Conservation (phyloP, 23 tunicate species). For the Phallusia fumigata region DNA sequence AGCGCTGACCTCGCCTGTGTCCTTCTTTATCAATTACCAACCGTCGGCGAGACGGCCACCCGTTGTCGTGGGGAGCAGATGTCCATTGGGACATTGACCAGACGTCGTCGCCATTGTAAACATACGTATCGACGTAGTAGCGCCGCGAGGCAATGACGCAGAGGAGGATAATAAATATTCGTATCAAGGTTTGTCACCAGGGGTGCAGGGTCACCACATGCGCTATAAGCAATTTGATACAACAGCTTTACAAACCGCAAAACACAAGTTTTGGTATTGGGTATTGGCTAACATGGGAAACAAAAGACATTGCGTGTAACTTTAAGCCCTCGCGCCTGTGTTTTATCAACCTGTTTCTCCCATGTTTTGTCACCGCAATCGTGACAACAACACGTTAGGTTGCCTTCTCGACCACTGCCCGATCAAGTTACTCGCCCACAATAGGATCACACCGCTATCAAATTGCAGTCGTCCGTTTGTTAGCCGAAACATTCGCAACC, state of each 20-base stretch:
- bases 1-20: neutral
- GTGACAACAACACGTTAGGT: neutral
- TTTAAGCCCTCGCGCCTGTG: too few relatives aligned
- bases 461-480: slow-evolving; percentile 1
- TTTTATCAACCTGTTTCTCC: neutral
- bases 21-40: neutral
- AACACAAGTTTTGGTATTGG: too few relatives aligned
- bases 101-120: slow-evolving; percentile 3
- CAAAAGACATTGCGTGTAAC: too few relatives aligned
- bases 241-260: too few relatives aligned
- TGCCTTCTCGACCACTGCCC: neutral
- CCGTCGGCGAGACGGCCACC: neutral
- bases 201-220: neutral
- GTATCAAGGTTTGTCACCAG: neutral
- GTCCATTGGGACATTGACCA: neutral
- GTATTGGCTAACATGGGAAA: too few relatives aligned
- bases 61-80: neutral
- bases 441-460: slow-evolving; percentile 4
- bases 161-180: neutral
- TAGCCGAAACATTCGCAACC: neutral
- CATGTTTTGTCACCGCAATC: neutral
- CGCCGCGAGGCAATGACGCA: too few relatives aligned
- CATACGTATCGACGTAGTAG: neutral
- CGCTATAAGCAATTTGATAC: neutral
- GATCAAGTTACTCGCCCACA: neutral